phyloP scores from a whole-genome alignment of 2,113 vertebrate genomes.

The Rhabdornis inornatus region DNA sequence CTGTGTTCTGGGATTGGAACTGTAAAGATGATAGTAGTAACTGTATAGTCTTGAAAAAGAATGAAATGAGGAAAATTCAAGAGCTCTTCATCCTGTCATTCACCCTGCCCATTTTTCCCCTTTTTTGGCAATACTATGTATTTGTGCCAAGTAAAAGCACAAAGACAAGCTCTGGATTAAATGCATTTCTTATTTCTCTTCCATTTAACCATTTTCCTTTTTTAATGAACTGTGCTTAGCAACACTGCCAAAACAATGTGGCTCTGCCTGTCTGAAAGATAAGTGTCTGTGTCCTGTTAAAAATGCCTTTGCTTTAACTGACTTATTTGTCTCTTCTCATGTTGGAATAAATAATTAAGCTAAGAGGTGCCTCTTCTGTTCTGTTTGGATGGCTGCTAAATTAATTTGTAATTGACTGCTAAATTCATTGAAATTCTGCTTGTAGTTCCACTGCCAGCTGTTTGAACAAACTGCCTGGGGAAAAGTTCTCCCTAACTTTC shows the following conservation, averaged over 20 bases:
- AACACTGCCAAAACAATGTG: not conserved
- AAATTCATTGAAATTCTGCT: not conserved
- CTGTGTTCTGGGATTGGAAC: not conserved
- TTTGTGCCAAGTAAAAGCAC: not conserved
- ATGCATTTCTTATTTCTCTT: not conserved
- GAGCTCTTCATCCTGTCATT: not conserved
- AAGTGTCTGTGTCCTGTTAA: not conserved
- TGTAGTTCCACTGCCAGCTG: not conserved
- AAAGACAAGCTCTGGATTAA: not conserved
- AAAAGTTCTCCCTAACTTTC: not conserved
- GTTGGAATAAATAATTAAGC: not conserved
- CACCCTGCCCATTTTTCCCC: not conserved
- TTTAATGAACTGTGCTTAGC: not conserved
- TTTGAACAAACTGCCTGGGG: not conserved
- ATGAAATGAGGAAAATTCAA: not conserved
- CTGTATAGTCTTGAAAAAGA: not conserved
- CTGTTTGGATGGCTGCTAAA: not conserved
- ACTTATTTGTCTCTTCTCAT: not conserved
- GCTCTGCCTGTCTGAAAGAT: not conserved
- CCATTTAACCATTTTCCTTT: not conserved
- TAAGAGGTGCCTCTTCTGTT: not conserved
- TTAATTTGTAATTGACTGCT: no score
- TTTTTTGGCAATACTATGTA: not conserved
- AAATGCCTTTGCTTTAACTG: not conserved
- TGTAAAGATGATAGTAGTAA: not conserved